phyloP scores from a whole-genome alignment of 2,113 vertebrate species.

The Propithecus coquereli region DNA sequence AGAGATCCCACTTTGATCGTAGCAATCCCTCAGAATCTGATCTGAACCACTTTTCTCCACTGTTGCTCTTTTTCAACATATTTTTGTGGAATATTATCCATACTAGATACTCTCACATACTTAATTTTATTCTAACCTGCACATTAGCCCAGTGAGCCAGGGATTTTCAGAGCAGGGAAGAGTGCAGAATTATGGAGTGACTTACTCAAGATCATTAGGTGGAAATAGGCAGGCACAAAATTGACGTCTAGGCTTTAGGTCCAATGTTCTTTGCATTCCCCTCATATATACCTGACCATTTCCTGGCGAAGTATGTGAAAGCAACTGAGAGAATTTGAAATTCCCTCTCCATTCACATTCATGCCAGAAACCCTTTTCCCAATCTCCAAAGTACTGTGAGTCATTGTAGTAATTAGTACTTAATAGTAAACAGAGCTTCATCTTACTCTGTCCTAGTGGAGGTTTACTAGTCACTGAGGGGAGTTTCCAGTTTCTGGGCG shows the following conservation, averaged over 20 bases:
- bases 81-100: neutral
- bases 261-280: neutral
- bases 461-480: neutral
- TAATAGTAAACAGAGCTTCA: accelerated
- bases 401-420: neutral
- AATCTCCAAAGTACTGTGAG: neutral
- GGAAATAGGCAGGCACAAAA: neutral
- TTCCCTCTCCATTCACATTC: neutral
- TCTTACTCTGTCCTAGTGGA: neutral
- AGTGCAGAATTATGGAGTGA: neutral
- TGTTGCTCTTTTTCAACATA: neutral
- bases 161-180: neutral
- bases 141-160: too few species aligned
- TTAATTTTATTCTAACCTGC: neutral
- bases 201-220: neutral
- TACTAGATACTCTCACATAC: neutral
- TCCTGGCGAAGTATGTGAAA: neutral
- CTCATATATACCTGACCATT: neutral
- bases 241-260: neutral
- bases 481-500: neutral
- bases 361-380: neutral
- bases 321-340: too few species aligned
- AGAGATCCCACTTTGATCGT: too few species aligned
- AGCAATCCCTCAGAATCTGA: neutral
- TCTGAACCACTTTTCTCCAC: too few species aligned